A percentile compares a stretch with the other conserved stretches of the same genome.
Conservation (phyloP, 2,797 vertebrate species). For the Tauraco hartlaubi region DNA sequence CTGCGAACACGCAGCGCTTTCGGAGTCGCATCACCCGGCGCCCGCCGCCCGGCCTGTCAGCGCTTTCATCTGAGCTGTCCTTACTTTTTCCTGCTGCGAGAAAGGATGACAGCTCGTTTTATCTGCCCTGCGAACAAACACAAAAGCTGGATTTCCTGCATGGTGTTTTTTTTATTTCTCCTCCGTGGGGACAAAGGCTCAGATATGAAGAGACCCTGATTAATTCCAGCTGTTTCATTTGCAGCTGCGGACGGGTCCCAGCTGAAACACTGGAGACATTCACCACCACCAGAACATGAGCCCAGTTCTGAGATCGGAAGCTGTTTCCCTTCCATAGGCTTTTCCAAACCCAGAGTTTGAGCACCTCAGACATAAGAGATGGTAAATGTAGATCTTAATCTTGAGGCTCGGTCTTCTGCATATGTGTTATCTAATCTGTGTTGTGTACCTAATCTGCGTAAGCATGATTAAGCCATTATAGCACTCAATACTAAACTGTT, state of each 20-base stretch:
- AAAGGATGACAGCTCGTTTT: slow-evolving; percentile 55
- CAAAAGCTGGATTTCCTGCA: slow-evolving; percentile 67
- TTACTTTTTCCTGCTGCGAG: slow-evolving; percentile 52
- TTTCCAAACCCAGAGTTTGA: background rate
- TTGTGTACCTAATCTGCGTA: background rate
- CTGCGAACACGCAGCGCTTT: background rate
- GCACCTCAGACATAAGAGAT: background rate
- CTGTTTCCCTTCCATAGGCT: background rate
- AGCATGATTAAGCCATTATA: background rate
- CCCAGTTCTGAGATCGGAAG: background rate
- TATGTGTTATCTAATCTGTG: background rate
- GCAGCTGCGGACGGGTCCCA: background rate
- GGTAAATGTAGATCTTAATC: background rate
- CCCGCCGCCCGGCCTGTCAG: background rate
- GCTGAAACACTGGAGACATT: background rate
- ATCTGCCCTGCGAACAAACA: slow-evolving; percentile 54
- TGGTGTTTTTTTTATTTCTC: background rate
- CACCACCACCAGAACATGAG: background rate
- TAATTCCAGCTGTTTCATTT: slow-evolving; percentile 49
- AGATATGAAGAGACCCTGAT: background rate
- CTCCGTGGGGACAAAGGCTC: background rate
- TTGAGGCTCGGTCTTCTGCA: background rate
- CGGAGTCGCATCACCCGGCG: background rate
- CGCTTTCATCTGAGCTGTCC: slow-evolving; percentile 43
- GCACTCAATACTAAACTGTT: background rate